These are phyloP conservation scores for Thaleichthys pacificus DNA, from an alignment of 2,797 vertebrate genomes.

Conservation along the genomic window DNA sequence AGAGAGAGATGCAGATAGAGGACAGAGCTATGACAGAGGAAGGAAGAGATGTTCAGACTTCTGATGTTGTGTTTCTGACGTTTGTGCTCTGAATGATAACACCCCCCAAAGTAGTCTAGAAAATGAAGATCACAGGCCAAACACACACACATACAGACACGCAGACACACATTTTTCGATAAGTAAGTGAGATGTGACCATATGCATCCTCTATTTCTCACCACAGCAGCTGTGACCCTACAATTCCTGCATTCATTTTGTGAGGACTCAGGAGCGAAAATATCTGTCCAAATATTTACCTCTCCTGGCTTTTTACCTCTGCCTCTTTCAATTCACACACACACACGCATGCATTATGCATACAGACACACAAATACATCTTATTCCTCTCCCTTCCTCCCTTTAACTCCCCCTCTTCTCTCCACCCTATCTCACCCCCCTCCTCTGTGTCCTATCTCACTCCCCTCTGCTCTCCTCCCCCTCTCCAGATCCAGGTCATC, in stretches of 20 bases:
- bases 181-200: neutral
- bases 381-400: conserved; percentile 13
- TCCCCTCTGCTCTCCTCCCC: neutral
- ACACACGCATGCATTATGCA: conserved; percentile 2
- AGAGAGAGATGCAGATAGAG: neutral
- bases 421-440: neutral
- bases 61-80: neutral
- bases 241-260: neutral
- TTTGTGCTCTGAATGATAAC: neutral
- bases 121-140: neutral
- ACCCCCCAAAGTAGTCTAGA: neutral
- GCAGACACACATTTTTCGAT: neutral
- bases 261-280: neutral
- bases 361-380: neutral
- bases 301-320: neutral
- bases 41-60: neutral
- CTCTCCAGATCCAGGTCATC: conserved; percentile 92
- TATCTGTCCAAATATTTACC: neutral
- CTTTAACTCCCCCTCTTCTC: conserved; percentile 42
- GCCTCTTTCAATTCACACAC: neutral
- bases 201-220: neutral
- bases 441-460: neutral
- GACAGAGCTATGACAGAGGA: neutral
- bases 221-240: neutral
- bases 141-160: neutral